Evolutionary conservation across 2,797 vertebrate species (phyloP).

Genomic region (Enteromius afrohamiltoni): DNA sequence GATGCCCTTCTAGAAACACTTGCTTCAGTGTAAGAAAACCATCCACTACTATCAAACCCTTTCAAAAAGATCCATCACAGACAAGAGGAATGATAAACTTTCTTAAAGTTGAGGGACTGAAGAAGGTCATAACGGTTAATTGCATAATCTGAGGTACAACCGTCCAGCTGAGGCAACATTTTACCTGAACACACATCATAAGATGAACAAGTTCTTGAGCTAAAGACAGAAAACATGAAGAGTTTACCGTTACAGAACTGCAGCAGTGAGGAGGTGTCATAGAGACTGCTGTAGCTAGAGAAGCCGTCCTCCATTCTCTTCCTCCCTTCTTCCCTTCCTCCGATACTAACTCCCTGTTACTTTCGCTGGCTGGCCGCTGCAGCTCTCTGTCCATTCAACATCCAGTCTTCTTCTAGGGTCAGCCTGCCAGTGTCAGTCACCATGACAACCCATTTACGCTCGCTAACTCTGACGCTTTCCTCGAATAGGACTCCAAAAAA

Average conservation of each 20-base stretch:
- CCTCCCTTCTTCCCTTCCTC: constrained; percentile 59
- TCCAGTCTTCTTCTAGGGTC: constrained; percentile 76
- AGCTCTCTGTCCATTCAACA: constrained; percentile 75
- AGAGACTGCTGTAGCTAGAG: constrained; percentile 95
- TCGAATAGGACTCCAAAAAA: constrained; percentile 64
- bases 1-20: not conserved
- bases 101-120: not conserved
- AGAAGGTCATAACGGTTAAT: constrained; percentile 20
- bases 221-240: constrained; percentile 52
- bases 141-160: not conserved
- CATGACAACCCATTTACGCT: constrained; percentile 86
- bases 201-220: not conserved
- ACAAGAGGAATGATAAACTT: not conserved
- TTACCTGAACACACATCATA: constrained; percentile 12
- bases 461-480: constrained; percentile 65
- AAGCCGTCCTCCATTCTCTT: constrained; percentile 95
- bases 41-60: not conserved
- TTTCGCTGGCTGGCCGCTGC: constrained; percentile 71
- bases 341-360: constrained; percentile 65
- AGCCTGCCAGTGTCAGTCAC: constrained; percentile 84
- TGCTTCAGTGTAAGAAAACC: not conserved
- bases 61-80: not conserved
- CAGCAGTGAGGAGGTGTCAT: constrained; percentile 96
- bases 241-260: constrained; percentile 96
- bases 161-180: not conserved